Conservation (phyloP, 1,140 invertebrate genomes). For the Bemisia tabaci region DNA sequence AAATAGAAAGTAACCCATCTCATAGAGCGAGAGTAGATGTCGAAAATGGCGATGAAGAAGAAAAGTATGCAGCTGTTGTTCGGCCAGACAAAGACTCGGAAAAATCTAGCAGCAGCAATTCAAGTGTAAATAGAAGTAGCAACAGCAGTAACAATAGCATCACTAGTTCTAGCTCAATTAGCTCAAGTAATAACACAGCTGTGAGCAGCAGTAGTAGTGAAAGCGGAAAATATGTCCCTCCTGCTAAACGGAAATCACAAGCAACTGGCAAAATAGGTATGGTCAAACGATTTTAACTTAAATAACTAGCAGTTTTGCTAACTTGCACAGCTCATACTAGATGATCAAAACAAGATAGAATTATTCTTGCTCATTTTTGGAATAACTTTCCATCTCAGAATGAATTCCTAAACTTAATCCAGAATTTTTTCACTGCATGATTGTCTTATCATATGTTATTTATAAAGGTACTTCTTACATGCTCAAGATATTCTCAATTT, state of each 20-base stretch:
- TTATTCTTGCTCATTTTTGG: too few relatives aligned
- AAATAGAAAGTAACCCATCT: conserved; percentile 72
- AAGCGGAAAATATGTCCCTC: conserved; percentile 52
- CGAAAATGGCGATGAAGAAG: conserved; percentile 86
- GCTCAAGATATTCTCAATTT: too few relatives aligned
- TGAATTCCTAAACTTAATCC: too few relatives aligned
- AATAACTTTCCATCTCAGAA: too few relatives aligned
- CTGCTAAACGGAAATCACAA: conserved; percentile 50
- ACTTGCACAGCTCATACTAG: too few relatives aligned
- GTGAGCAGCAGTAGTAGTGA: conserved; percentile 24
- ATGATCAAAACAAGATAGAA: too few relatives aligned
- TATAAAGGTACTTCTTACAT: too few relatives aligned
- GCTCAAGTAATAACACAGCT: conserved; percentile 19
- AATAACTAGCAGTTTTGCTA: too few relatives aligned
- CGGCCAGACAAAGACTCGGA: conserved; percentile 28
- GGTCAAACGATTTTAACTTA: not conserved
- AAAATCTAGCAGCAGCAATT: conserved; percentile 5
- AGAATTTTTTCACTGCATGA: too few relatives aligned
- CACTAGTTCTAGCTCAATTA: conserved; percentile 21
- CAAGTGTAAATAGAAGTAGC: conserved; percentile 6
- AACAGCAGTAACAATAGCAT: conserved; percentile 3
- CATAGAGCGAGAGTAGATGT: conserved; percentile 66
- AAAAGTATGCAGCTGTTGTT: conserved; percentile 54
- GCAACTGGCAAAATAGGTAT: conserved; percentile 37
- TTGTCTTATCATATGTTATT: too few relatives aligned